Conservation (phyloP, 1,140 invertebrate genomes). For the Galleria mellonella region DNA sequence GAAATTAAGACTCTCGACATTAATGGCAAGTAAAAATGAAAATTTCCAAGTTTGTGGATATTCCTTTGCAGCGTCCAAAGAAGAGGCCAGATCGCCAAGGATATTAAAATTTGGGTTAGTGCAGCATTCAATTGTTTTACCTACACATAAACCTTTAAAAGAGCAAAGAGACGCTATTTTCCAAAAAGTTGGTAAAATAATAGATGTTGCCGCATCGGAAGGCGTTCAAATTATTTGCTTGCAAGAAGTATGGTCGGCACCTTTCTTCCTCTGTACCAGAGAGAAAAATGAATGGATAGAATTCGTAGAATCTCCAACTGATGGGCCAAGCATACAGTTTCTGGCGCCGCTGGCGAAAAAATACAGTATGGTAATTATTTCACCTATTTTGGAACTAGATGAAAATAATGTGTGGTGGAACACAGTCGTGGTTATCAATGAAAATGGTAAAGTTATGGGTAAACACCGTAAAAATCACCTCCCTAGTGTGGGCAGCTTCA, state of each 20-base stretch:
- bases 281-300: conserved; percentile 97
- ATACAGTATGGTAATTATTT: conserved; percentile 96
- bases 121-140: conserved; percentile 90
- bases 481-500: conserved; percentile 97
- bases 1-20: conserved; percentile 32
- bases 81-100: conserved; percentile 81
- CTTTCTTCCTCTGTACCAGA: conserved; percentile 97
- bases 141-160: conserved; percentile 83
- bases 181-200: conserved; percentile 84
- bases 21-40: conserved; percentile 41
- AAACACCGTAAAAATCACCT: conserved; percentile 99
- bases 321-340: conserved; percentile 90
- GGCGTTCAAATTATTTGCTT: conserved; percentile 94
- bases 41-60: conserved; percentile 87
- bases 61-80: conserved; percentile 76
- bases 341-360: conserved; percentile 85
- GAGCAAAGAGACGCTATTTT: conserved; percentile 89
- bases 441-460: conserved; percentile 89
- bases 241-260: conserved; percentile 99
- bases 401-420: conserved; percentile 93
- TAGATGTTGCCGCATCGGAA: conserved; percentile 86
- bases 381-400: conserved; percentile 96
- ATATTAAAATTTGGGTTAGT: conserved; percentile 89
- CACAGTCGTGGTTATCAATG: conserved; percentile 94
- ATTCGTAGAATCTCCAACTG: conserved; percentile 94